Evolutionary conservation across 2,113 vertebrate genomes (phyloP), one percentile per base, ranked within the genome.

Genomic region (Pituophis catenifer): DNA sequence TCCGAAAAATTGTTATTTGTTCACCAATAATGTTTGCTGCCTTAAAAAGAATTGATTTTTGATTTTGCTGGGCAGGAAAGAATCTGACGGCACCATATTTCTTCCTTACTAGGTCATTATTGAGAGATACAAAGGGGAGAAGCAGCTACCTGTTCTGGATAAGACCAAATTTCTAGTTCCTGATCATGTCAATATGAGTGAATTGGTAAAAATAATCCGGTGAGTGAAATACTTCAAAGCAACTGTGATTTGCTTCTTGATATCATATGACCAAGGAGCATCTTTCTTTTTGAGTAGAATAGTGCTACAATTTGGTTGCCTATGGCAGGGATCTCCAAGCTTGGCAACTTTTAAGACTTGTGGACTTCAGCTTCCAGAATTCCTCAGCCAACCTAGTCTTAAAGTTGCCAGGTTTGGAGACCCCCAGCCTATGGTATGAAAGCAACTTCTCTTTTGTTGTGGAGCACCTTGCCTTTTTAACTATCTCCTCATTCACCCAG

Each of bases 161-260:
- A 99, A 99, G 97, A 99, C 99, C 96, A 99, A 99, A 97, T 99
- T 99, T 96, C 98, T 99, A 95, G 99, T 99, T 8, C 99, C 99
- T 0, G 99, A 99, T 95, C 99, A 99, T 13, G 99, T 99, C 96
- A 99, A 99, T 97, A 99, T 99, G 99, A 99, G 99, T 54, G 99
- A 99, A 97, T 95, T 99, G 97, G 99, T 99, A 91, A 99, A 99
- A 98, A 99, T 99, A 96, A 99, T 99, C 97, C 98, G 99, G 99
- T 99, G 96, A 94, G 97, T 95, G 88, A 92, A 50, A 70, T 89
- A 92, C 38, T 91, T 93, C 33, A 70, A 88, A 57, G 0, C 1
- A 75, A 5, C 53, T 81, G 75, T 91, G 90, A 94, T 17, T n/a
- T 87, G 0, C 55, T 58, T 52, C 9, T 59, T 33, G 23, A 15